A percentile compares a stretch with the other conserved stretches of the same genome.
These are phyloP conservation scores for Mallotus villosus DNA, from an alignment of 2,797 vertebrate species.

Conservation along the genomic window DNA sequence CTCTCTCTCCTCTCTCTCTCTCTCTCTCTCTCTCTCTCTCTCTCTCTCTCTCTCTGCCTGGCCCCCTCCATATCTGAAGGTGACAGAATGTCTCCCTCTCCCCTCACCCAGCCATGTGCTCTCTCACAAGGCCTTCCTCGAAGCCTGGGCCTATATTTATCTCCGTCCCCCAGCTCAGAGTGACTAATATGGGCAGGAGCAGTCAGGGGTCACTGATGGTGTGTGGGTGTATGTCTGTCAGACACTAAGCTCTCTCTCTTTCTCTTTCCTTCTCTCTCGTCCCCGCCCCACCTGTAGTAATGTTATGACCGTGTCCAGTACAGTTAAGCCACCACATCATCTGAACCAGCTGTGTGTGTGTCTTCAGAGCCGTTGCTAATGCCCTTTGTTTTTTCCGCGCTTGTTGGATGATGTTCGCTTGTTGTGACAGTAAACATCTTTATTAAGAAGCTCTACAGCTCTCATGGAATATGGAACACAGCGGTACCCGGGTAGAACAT, in stretches of 20 bases:
- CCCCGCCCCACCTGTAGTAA: slow-evolving; percentile 20
- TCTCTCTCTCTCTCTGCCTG: background rate
- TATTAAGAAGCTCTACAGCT: background rate
- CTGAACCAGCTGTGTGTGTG: slow-evolving; percentile 33
- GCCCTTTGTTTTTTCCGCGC: background rate
- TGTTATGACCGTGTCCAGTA: slow-evolving; percentile 39
- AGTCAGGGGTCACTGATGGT: slow-evolving; percentile 50
- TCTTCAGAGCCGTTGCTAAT: slow-evolving; percentile 3
- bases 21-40: background rate
- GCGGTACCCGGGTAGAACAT: too few species aligned
- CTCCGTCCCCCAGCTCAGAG: slow-evolving; percentile 35
- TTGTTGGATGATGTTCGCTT: slow-evolving; percentile 7
- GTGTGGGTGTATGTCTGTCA: background rate
- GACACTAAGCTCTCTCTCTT: background rate
- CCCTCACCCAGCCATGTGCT: slow-evolving; percentile 31
- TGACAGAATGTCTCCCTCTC: slow-evolving; percentile 20
- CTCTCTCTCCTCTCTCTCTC: background rate
- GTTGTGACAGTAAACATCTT: slow-evolving; percentile 30
- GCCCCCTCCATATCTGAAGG: background rate
- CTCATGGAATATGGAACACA: background rate
- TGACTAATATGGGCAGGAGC: slow-evolving; percentile 67
- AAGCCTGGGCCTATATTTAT: slow-evolving; percentile 54
- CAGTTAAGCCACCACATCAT: slow-evolving; percentile 41
- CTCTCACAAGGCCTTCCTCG: slow-evolving; percentile 40
- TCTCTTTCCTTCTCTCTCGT: background rate